These are phyloP conservation scores for Spatula versicolor DNA, from an alignment of 2,797 vertebrate species.

Conservation along the genomic window DNA sequence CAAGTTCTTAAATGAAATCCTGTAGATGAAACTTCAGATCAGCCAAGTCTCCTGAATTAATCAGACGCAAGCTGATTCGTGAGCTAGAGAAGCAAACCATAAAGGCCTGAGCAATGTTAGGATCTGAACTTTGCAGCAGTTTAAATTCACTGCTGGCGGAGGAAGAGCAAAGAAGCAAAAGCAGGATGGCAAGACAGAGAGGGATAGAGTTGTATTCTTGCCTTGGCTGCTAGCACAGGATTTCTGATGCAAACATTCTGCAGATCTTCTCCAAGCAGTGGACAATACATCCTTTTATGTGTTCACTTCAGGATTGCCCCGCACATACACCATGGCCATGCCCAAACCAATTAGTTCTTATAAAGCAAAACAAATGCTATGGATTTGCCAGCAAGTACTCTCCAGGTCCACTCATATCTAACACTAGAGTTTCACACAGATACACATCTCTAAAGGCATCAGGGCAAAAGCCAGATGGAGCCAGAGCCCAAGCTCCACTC, in stretches of 20 bases:
- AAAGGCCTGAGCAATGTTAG: neutral
- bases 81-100: neutral
- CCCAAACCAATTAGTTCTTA: neutral
- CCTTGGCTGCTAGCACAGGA: neutral
- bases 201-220: no score
- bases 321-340: neutral
- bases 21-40: neutral
- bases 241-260: neutral
- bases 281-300: rapidly evolving
- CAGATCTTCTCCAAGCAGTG: neutral
- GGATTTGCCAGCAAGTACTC: neutral
- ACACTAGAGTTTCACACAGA: neutral
- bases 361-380: neutral
- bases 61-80: neutral
- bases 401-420: neutral
- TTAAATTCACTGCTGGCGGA: neutral
- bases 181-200: neutral
- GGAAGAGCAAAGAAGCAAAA: neutral
- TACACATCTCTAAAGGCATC: neutral
- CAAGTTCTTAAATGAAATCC: neutral
- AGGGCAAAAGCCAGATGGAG: neutral
- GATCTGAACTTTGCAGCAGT: neutral
- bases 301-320: neutral
- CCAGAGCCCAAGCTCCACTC: neutral
- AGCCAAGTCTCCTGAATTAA: neutral